A percentile compares a stretch with the other conserved stretches of the same genome.
phyloP scores from a whole-genome alignment of 2,888 invertebrate species.

The Dynastes tityus region DNA sequence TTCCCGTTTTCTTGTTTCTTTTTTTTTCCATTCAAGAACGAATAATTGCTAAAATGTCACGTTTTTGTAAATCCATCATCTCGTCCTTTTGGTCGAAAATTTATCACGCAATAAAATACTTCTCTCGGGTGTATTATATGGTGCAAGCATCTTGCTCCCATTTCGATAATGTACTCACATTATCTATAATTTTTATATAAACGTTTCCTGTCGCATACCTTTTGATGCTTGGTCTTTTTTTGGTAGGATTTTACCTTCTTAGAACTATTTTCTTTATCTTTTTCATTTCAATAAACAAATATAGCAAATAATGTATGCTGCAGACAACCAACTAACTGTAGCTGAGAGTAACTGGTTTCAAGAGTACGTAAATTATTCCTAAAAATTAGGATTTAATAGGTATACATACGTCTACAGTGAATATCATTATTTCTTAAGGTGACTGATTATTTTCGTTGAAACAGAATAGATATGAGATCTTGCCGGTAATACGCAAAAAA shows the following conservation, averaged over 20 bases:
- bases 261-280: neutral
- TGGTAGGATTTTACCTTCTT: neutral
- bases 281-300: neutral
- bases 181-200: slow-evolving; percentile 35
- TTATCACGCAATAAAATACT: slow-evolving; percentile 51
- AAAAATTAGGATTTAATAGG: neutral
- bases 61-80: slow-evolving; percentile 38
- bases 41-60: slow-evolving; percentile 44
- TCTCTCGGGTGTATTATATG: slow-evolving; percentile 24
- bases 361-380: neutral
- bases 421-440: too few species aligned
- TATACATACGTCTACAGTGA: neutral
- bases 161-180: slow-evolving; percentile 45
- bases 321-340: neutral
- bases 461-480: too few species aligned
- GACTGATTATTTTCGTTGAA: too few species aligned
- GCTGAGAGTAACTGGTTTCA: neutral
- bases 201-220: slow-evolving; percentile 40
- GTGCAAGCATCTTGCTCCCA: slow-evolving; percentile 7
- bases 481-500: too few species aligned
- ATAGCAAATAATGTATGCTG: neutral
- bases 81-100: slow-evolving; percentile 38
- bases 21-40: neutral
- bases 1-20: neutral
- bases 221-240: slow-evolving; percentile 18